Conservation (phyloP, 2,797 vertebrate genomes). For the Pangasius mekongensis region DNA sequence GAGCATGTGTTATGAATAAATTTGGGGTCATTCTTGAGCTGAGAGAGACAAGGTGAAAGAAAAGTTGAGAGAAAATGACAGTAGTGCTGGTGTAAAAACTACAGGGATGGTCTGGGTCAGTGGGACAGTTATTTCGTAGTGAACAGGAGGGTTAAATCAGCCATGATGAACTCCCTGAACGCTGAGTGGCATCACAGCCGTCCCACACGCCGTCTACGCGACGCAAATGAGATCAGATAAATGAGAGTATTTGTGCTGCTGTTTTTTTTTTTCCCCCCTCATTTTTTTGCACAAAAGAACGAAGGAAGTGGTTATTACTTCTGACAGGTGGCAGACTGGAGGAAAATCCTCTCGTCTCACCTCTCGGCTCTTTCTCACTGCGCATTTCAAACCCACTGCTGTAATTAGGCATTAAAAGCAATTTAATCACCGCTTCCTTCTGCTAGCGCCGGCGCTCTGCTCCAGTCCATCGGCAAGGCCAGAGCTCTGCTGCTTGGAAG, state of each 20-base stretch:
- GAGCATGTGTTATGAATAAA: background rate
- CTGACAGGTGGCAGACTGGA: constrained; percentile 36
- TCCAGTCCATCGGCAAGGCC: constrained; percentile 53
- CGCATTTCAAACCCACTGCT: constrained; percentile 64
- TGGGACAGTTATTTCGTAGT: background rate
- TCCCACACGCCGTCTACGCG: background rate
- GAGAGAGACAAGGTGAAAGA: background rate
- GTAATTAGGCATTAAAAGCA: constrained; percentile 70
- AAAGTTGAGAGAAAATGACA: background rate
- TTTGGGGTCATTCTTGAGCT: background rate
- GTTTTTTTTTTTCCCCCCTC: too few relatives aligned
- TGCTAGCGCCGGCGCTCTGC: constrained; percentile 47
- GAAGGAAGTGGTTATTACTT: constrained; percentile 11
- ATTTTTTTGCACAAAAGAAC: background rate
- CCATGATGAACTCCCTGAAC: background rate
- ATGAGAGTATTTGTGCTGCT: background rate
- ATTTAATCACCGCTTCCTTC: constrained; percentile 68
- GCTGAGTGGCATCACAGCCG: background rate
- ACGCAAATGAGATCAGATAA: background rate
- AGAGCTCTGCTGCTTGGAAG: constrained; percentile 68
- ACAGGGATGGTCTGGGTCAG: background rate
- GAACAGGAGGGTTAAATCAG: background rate
- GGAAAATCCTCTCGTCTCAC: constrained; percentile 18
- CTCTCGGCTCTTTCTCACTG: constrained; percentile 8
- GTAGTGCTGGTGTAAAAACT: background rate